Evolutionary conservation across 2,113 vertebrate genomes (phyloP).

Genomic region (Burhinus oedicnemus): DNA sequence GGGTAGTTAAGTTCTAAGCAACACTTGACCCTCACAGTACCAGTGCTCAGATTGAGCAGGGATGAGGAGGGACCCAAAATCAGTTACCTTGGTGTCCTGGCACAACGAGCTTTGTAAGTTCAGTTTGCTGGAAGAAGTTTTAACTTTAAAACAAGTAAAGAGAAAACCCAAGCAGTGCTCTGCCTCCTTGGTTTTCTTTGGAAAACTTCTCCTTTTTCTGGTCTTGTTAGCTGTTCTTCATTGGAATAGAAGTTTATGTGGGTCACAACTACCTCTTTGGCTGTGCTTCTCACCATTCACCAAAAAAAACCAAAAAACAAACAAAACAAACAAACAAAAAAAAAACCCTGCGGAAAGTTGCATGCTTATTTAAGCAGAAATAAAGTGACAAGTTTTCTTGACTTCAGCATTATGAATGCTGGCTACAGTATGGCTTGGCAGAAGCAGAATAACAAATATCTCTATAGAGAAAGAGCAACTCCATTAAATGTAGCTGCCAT

Average conservation of each 20-base stretch:
- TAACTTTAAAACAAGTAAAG: background rate
- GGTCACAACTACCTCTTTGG: background rate
- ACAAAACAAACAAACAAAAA: no score
- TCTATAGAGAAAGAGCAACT: background rate
- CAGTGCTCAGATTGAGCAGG: background rate
- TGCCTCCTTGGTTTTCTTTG: background rate
- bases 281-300: background rate
- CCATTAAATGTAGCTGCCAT: background rate
- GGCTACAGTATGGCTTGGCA: background rate
- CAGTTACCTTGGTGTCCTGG: background rate
- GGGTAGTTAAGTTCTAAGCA: background rate
- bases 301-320: background rate
- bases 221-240: background rate
- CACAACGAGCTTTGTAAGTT: background rate
- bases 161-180: background rate
- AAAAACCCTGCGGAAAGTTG: background rate
- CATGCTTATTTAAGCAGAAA: background rate
- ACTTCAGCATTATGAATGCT: background rate
- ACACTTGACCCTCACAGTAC: background rate
- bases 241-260: background rate
- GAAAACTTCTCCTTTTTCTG: background rate
- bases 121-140: background rate
- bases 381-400: background rate
- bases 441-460: background rate
- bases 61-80: background rate